Evolutionary conservation across 1,140 invertebrate species (phyloP), one percentile per base, ranked within the genome.

Genomic region (Venustaconcha ellipsiformis): DNA sequence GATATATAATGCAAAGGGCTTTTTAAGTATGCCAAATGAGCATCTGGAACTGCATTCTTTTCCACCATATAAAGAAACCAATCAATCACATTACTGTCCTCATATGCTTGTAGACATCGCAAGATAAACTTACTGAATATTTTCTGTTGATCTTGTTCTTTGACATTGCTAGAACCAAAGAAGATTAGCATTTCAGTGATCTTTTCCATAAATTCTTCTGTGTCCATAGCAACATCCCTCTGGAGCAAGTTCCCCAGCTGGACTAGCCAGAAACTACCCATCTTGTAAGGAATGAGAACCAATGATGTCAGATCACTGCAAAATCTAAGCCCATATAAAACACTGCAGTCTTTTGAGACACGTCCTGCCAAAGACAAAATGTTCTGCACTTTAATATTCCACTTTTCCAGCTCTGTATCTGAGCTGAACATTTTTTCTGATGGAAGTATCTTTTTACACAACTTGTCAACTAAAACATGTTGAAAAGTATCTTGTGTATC

Each of bases 361-460:
- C 67, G 57, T 12, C n/a, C 57, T 26, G 72, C 72, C 1, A 67
- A 18, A 15, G 66, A 67, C n/a, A 68, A 12, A 14, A 57, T 56
- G 12, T 8, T 48, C 14, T 17, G 56, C 12, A 68, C 72, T 8
- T 59, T 23, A 4, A 14, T 37, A n/a, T 30, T n/a, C 72, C 72
- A 74, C n/a, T 58, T 12, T 48, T 59, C 11, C 5, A 74, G 17
- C 48, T 59, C 72, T 23, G 14, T 55, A 13, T 67, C 23, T 59
- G 26, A 17, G 26, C 26, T 58, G 59, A 72, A 72, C n/a, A 56
- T 58, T 12, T 48, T 20, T 13, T 48, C 55, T 2, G 72, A 57
- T 37, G 72, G 72, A 15, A 74, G 55, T n/a, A 74, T 58, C 12
- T 14, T 12, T 48, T 74, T 67, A 37, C 64, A 74, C 1, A 74